Evolutionary conservation across 2,888 invertebrate species (phyloP), one percentile per base, ranked within the genome.

Genomic region (Hyposoter dolosus): DNA sequence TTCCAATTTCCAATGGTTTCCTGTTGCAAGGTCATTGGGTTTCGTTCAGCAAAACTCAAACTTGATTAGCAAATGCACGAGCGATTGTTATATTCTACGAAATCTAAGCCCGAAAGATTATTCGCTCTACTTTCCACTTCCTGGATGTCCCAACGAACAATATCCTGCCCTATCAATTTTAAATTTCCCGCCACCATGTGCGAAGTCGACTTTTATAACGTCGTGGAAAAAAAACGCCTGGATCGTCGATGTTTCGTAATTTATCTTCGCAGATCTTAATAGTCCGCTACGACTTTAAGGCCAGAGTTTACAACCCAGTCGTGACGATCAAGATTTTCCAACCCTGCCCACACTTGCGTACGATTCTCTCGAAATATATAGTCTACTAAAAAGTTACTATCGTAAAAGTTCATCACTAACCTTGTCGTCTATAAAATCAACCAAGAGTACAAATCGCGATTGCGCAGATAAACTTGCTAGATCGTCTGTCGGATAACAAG

Each of bases 311-410:
- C 32, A 75, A 28, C 65, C 40, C 19, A 32, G 17, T 45, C 84
- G 81, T 84, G 84, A 17, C 43, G 76, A 84, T 84, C 84, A 84
- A 84, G 84, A 81, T 84, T 81, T 71, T 75, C 43, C 65, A 32
- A 74, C 56, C 35, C 68, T 45, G 65, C 50, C 63, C 53, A 69
- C 60, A 66, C 50, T 76, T 45, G 12, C 28, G 65, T 66, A n/a
- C 40, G 76, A 84, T 35, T 65, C 40, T 53, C 17, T 12, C 53
- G 15, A 63, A 77, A 77, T 65, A 35, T 66, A 77, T 9, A 47
- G 40, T n/a, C 35, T 47, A 19, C 47, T 50, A 50, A 32, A 63
- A 23, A 40, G 17, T 56, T 32, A 50, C 32, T 32, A 50, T 43
- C 69, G 65, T 80, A 53, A 80, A 84, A 60, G 69, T 32, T 63